phyloP scores from a whole-genome alignment of 2,888 invertebrate species.

The Poecilobothrus nobilitatus region DNA sequence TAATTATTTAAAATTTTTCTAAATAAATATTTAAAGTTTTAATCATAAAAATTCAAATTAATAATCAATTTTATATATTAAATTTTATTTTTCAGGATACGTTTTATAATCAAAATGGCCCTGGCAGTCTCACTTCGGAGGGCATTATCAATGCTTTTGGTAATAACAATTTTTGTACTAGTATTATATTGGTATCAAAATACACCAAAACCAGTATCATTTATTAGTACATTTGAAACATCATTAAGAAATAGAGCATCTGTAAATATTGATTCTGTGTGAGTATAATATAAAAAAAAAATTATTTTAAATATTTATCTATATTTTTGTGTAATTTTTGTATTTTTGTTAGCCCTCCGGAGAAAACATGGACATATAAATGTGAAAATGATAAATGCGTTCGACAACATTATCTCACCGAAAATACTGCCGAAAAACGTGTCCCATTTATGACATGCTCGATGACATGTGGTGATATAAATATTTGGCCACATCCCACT shows the following conservation, averaged over 20 bases:
- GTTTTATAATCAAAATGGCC: constrained; percentile 41
- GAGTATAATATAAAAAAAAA: constrained; percentile 23
- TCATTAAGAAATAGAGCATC: constrained; percentile 29
- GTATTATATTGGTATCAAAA: constrained; percentile 56
- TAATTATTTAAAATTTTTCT: too few species aligned
- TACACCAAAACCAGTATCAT: constrained; percentile 42
- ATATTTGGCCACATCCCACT: constrained; percentile 75
- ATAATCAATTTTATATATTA: neutral
- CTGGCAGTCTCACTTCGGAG: constrained; percentile 48
- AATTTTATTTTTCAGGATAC: constrained; percentile 35
- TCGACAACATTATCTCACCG: constrained; percentile 45
- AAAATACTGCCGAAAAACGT: constrained; percentile 40
- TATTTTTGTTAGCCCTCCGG: constrained; percentile 33
- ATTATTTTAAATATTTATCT: neutral
- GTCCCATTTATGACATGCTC: constrained; percentile 64
- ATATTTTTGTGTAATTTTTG: neutral
- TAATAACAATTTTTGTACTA: constrained; percentile 50
- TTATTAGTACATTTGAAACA: constrained; percentile 38
- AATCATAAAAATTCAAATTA: too few species aligned
- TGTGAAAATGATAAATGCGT: constrained; percentile 65
- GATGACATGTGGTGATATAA: constrained; percentile 62
- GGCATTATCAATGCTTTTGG: constrained; percentile 49
- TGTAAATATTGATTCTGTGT: constrained; percentile 32
- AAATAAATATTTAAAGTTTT: too few species aligned
- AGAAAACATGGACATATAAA: constrained; percentile 65